A percentile compares a stretch with the other conserved stretches of the same genome.
phyloP scores from a whole-genome alignment of 2,113 vertebrate species.

The Kryptolebias marmoratus region DNA sequence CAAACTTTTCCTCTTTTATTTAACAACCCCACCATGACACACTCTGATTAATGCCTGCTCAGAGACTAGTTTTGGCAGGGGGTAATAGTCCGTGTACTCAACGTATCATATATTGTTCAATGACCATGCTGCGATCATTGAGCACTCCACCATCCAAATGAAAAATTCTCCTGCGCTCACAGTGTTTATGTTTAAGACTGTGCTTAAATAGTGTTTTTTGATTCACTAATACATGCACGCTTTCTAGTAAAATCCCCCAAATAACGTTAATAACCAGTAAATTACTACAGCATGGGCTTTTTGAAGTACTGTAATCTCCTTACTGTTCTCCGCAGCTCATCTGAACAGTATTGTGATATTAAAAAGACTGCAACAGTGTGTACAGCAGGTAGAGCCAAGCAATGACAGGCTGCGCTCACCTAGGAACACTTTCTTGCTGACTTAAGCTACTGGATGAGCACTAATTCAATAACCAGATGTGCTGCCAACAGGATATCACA shows the following conservation, averaged over 20 bases:
- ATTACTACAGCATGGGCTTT: neutral
- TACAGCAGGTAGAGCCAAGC: constrained; percentile 10
- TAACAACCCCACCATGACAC: too few species aligned
- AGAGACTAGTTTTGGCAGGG: too few species aligned
- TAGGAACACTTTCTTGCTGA: constrained; percentile 42
- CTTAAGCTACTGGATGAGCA: constrained; percentile 48
- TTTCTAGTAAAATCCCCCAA: neutral
- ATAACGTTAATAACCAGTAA: neutral
- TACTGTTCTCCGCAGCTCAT: neutral
- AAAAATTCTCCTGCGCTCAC: too few species aligned
- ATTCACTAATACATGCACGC: too few species aligned
- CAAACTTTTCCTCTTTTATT: too few species aligned
- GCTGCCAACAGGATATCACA: constrained; percentile 28
- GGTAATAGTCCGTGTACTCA: too few species aligned
- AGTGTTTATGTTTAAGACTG: too few species aligned
- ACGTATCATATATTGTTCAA: too few species aligned
- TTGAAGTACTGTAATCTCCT: neutral
- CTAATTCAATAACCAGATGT: constrained; percentile 57
- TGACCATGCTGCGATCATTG: too few species aligned
- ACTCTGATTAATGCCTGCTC: too few species aligned
- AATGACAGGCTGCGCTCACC: constrained; percentile 21
- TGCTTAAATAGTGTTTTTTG: too few species aligned
- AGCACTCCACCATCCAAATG: too few species aligned
- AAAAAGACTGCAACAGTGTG: neutral
- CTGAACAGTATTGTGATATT: neutral